Percentiles rank a stretch among this genome's conserved stretches.
phyloP scores from a whole-genome alignment of 2,888 invertebrate species.

The Dynastes hyllus region DNA sequence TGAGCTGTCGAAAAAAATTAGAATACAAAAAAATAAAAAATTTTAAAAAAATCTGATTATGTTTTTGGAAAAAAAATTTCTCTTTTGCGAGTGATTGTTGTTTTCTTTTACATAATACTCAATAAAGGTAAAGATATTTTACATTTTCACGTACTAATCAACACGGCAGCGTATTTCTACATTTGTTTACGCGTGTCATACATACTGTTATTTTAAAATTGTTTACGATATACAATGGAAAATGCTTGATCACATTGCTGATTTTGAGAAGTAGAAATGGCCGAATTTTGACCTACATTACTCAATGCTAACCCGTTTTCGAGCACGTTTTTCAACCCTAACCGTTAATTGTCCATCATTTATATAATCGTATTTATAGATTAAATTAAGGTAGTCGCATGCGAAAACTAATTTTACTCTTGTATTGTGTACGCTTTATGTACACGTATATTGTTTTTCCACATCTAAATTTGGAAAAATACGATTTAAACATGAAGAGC shows the following conservation, averaged over 20 bases:
- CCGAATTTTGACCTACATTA: slow-evolving; percentile 73
- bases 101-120: slow-evolving; percentile 62
- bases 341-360: slow-evolving; percentile 17
- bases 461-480: slow-evolving; percentile 58
- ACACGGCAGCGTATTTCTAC: slow-evolving; percentile 49
- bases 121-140: slow-evolving; percentile 64
- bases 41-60: too few species aligned
- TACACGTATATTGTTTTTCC: slow-evolving; percentile 61
- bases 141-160: slow-evolving; percentile 49
- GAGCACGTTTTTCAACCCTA: slow-evolving; percentile 33
- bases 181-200: slow-evolving; percentile 38
- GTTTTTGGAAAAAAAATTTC: too few species aligned
- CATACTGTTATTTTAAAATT: slow-evolving; percentile 52
- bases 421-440: slow-evolving; percentile 50
- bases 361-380: slow-evolving; percentile 4
- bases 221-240: slow-evolving; percentile 56
- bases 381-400: slow-evolving; percentile 22
- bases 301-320: slow-evolving; percentile 59
- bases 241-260: slow-evolving; percentile 68
- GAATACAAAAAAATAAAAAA: too few species aligned
- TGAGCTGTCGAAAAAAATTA: slow-evolving; percentile 50
- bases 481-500: slow-evolving; percentile 3
- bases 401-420: slow-evolving; percentile 34
- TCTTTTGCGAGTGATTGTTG: slow-evolving; percentile 58
- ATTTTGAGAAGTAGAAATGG: slow-evolving; percentile 69